Evolutionary conservation across 2,113 vertebrate genomes (phyloP), one percentile per base, ranked within the genome.

Genomic region (Blennius ocellaris): DNA sequence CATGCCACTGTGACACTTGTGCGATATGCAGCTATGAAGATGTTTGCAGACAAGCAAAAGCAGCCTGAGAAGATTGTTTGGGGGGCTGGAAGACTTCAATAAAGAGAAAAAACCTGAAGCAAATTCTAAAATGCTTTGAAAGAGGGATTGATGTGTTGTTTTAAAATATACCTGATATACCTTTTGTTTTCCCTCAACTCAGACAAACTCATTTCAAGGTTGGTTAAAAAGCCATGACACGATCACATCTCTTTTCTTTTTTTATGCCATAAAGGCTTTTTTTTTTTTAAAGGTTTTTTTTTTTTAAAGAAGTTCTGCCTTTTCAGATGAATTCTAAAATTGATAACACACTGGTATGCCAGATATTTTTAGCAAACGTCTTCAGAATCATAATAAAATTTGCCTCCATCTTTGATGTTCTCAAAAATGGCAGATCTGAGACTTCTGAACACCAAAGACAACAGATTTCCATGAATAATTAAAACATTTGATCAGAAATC

Each of bases 1-100:
- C 74, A 51, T 8, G 11, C 40, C 1, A 11, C 48, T 0, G 75
- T 58, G 74, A 86, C 80, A 82, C 65, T 58, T 41, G 16, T 55
- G 58, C 11, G 2, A 69, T 53, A 63, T 21, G 61, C 14, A 64
- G 58, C 55, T 37, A 41, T 45, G 53, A 48, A 64, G 74, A 72
- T 72, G 38, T 67, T 36, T 56, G 57, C 59, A 58, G 72, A 70
- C 64, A 62, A 67, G 48, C 36, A 52, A 51, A 55, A 52, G 54
- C 53, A 30, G 45, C 15, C 2, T 39, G 47, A 71, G 73, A 76
- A 5, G 54, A 72, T 72, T 30, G 21, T 30, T 56, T 60, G 21
- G 6, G 1, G 49, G 62, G 36, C 8, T 71, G 72, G 44, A 17
- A 38, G 12, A 44, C 60, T 47, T 36, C 36, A 67, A 78, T 67